phyloP scores from a whole-genome alignment of 1,140 invertebrate species.

The Streblospio benedicti region DNA sequence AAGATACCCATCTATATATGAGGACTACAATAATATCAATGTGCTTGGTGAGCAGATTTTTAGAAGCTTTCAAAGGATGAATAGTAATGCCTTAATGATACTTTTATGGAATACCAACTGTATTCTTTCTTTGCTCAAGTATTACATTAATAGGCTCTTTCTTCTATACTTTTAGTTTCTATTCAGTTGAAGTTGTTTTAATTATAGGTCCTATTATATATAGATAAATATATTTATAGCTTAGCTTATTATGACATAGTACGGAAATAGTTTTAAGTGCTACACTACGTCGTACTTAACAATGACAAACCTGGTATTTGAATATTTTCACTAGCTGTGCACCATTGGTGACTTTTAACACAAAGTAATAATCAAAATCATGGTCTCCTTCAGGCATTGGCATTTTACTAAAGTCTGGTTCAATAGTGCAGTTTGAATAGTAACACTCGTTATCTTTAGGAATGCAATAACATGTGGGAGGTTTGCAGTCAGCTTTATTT shows the following conservation, averaged over 20 bases:
- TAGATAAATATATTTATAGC: not conserved
- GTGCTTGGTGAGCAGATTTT: too few relatives aligned
- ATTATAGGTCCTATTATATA: not conserved
- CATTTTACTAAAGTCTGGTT: slow-evolving; percentile 1
- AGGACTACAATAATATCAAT: too few relatives aligned
- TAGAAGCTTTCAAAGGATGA: too few relatives aligned
- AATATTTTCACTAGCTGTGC: not conserved
- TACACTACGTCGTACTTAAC: not conserved
- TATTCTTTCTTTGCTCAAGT: too few relatives aligned
- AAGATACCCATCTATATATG: not conserved
- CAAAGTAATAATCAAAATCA: not conserved
- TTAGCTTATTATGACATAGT: too few relatives aligned
- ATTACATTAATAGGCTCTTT: too few relatives aligned
- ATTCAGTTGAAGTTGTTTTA: not conserved
- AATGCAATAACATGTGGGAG: not conserved
- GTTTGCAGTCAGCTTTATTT: not conserved
- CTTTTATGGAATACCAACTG: too few relatives aligned
- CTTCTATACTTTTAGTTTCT: too few relatives aligned
- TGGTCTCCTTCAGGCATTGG: not conserved
- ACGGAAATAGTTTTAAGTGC: too few relatives aligned
- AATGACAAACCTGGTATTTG: not conserved
- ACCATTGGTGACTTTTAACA: not conserved
- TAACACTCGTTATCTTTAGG: slow-evolving; percentile 3
- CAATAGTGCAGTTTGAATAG: not conserved
- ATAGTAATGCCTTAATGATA: too few relatives aligned